Evolutionary conservation across 2,888 invertebrate species (phyloP).

Genomic region (Proisotoma minuta): DNA sequence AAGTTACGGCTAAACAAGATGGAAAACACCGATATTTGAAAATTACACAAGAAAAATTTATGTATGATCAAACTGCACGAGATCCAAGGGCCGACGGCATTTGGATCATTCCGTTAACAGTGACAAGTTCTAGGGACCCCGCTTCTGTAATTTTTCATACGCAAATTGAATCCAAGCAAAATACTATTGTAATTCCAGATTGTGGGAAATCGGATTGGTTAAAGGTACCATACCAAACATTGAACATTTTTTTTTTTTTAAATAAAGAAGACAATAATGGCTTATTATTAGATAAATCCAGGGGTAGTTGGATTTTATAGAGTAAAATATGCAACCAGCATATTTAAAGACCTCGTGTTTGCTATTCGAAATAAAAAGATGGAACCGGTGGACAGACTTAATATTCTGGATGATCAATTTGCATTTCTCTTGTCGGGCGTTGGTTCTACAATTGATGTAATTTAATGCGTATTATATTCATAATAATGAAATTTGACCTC

Average conservation of each 20-base stretch:
- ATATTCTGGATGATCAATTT: slow-evolving; percentile 85
- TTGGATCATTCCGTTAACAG: slow-evolving; percentile 86
- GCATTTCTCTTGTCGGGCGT: slow-evolving; percentile 88
- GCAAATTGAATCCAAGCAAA: slow-evolving; percentile 62
- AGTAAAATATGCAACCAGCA: slow-evolving; percentile 74
- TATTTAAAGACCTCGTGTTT: slow-evolving; percentile 70
- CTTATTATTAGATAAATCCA: slow-evolving; percentile 61
- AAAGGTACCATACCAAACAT: too few relatives aligned
- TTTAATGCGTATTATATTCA: slow-evolving; percentile 49
- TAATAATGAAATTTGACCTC: neutral
- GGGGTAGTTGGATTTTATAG: slow-evolving; percentile 85
- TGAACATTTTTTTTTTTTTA: too few relatives aligned
- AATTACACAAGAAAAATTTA: slow-evolving; percentile 77
- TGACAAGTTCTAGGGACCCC: slow-evolving; percentile 71
- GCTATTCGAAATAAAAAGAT: slow-evolving; percentile 73
- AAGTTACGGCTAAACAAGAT: slow-evolving; percentile 55
- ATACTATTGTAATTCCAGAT: slow-evolving; percentile 66
- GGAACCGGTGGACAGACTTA: slow-evolving; percentile 78
- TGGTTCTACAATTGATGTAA: slow-evolving; percentile 63
- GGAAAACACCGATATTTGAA: slow-evolving; percentile 63
- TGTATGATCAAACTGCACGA: slow-evolving; percentile 66
- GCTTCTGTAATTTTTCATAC: slow-evolving; percentile 56
- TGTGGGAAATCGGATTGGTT: slow-evolving; percentile 72
- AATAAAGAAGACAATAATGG: too few relatives aligned
- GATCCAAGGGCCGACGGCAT: slow-evolving; percentile 51